Conservation (phyloP, 30 jellyfish, hydroid and myxozoan genomes). For the Catostylus mosaicus region DNA sequence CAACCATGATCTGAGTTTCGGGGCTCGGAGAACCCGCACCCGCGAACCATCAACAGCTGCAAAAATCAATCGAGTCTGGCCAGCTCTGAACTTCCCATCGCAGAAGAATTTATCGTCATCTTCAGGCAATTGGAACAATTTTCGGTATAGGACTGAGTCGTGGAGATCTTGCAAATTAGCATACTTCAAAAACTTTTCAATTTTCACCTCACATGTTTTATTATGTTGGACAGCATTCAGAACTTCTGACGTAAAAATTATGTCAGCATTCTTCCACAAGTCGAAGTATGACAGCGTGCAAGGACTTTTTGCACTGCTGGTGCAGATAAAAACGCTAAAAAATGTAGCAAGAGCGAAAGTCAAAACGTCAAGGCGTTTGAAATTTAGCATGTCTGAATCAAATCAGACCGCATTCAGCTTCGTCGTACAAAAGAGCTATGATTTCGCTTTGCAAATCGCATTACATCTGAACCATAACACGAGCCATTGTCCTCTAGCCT, state of each 20-base stretch:
- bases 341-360: not conserved
- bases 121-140: not conserved
- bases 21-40: conserved; percentile 25
- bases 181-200: conserved; percentile 8
- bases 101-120: conserved; percentile 12
- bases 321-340: not conserved
- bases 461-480: not conserved
- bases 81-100: conserved; percentile 24
- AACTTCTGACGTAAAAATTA: conserved; percentile 34
- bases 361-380: not conserved
- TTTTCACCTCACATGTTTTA: conserved; percentile 3
- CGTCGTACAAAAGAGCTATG: not conserved
- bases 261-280: conserved; percentile 29
- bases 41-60: not conserved
- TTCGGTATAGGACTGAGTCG: not conserved
- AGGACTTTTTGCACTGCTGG: conserved; percentile 2
- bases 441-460: not conserved
- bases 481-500: not conserved
- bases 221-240: not conserved
- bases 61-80: conserved; percentile 43
- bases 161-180: not conserved
- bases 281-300: conserved; percentile 49
- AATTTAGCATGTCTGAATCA: not conserved
- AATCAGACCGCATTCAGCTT: not conserved
- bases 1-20: conserved; percentile 36